Evolutionary conservation across 2,797 vertebrate species (phyloP).

Genomic region (Sebastolobus alascanus): DNA sequence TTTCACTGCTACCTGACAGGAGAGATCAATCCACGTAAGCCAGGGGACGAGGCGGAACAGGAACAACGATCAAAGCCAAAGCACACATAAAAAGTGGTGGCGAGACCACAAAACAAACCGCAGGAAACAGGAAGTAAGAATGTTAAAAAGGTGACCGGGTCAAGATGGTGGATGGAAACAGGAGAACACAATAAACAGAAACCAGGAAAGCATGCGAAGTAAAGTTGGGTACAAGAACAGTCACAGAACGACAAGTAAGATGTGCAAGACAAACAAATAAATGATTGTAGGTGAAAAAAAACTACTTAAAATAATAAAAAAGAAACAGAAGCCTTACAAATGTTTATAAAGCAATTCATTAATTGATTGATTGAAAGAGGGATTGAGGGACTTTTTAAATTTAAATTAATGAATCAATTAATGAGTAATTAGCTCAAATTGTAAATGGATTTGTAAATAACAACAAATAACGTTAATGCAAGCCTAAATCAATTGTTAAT

Average conservation of each 20-base stretch:
- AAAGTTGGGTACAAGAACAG: not conserved
- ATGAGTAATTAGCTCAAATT: not conserved
- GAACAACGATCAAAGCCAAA: not conserved
- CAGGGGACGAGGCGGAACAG: not conserved
- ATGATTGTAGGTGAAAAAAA: not conserved
- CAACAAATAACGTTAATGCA: not conserved
- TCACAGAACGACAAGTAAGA: not conserved
- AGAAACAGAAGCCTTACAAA: not conserved
- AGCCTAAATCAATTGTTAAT: fast-evolving
- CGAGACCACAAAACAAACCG: not conserved
- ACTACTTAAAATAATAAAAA: not conserved
- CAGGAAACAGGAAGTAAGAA: conserved; percentile 2
- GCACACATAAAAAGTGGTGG: not conserved
- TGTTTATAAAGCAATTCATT: not conserved
- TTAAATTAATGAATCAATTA: not conserved
- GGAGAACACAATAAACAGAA: not conserved
- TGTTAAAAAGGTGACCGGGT: conserved; percentile 1
- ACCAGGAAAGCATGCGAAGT: not conserved
- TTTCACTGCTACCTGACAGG: not conserved
- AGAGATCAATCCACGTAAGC: not conserved
- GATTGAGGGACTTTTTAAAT: not conserved
- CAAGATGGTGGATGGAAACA: not conserved
- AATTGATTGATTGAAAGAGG: not conserved
- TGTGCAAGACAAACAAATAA: not conserved
- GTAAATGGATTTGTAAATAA: not conserved